A percentile compares a stretch with the other conserved stretches of the same genome.
phyloP scores from a whole-genome alignment of 2,797 vertebrate species.

The Cryptoblepharus egeriae region DNA sequence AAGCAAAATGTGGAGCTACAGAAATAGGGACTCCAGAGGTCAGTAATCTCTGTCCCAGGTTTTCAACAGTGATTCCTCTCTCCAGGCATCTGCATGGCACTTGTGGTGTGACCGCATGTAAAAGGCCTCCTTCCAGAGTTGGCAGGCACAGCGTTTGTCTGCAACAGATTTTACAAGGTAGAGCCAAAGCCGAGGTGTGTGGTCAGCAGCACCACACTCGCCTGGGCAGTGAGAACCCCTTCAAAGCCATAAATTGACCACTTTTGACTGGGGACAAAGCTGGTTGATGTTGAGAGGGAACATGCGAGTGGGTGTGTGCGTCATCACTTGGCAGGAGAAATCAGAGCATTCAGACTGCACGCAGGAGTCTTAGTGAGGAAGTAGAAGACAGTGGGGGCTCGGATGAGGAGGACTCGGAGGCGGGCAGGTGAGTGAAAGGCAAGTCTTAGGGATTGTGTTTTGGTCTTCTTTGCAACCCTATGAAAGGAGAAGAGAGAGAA shows the following conservation, averaged over 20 bases:
- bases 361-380: slow-evolving; percentile 54
- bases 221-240: background rate
- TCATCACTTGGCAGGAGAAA: slow-evolving; percentile 76
- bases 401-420: background rate
- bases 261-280: slow-evolving; percentile 55
- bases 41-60: background rate
- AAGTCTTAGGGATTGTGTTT: background rate
- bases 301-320: slow-evolving; percentile 55
- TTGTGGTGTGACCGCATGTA: background rate
- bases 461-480: background rate
- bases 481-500: background rate
- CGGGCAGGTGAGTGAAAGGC: slow-evolving; percentile 18
- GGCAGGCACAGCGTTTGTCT: background rate
- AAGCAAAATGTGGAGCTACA: background rate
- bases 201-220: background rate
- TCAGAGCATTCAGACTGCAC: slow-evolving; percentile 77
- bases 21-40: background rate
- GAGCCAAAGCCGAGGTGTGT: slow-evolving; percentile 1
- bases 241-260: slow-evolving; percentile 58
- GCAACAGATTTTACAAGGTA: background rate
- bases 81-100: background rate
- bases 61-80: background rate
- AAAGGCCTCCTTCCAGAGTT: background rate
- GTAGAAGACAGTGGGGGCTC: background rate
- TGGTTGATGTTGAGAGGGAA: slow-evolving; percentile 30